A percentile compares a stretch with the other conserved stretches of the same genome.
These are phyloP conservation scores for Eupithecia centaureata DNA, from an alignment of 2,888 invertebrate species.

Conservation along the genomic window DNA sequence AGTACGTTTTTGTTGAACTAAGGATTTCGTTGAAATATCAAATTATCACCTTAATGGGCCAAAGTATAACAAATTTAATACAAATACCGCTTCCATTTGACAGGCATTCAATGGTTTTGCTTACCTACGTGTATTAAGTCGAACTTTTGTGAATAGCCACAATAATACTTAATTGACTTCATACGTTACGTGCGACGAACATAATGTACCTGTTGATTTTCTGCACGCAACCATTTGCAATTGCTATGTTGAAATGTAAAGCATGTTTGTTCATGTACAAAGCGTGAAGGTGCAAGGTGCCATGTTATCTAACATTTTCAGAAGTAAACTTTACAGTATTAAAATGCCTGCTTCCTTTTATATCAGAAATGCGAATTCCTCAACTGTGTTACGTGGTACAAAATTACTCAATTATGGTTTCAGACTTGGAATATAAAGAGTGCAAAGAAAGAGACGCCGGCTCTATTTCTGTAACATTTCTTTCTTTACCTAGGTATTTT, in stretches of 20 bases:
- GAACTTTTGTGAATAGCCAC: background rate
- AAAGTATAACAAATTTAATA: no score
- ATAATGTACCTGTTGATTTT: constrained; percentile 46
- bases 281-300: background rate
- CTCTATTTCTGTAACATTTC: background rate
- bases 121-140: background rate
- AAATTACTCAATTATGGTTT: background rate
- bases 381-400: background rate
- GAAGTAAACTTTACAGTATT: background rate
- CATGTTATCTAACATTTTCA: background rate
- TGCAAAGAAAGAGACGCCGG: background rate
- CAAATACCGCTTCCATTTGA: background rate
- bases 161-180: constrained; percentile 4
- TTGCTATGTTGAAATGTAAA: background rate
- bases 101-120: background rate
- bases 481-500: background rate
- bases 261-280: background rate
- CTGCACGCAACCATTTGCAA: constrained; percentile 41
- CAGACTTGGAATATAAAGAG: background rate
- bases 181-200: constrained; percentile 13
- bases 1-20: background rate
- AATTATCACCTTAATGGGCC: background rate
- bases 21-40: background rate
- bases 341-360: background rate
- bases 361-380: background rate